Conservation (phyloP, 2,797 vertebrate genomes). For the Gymnothorax javanicus region DNA sequence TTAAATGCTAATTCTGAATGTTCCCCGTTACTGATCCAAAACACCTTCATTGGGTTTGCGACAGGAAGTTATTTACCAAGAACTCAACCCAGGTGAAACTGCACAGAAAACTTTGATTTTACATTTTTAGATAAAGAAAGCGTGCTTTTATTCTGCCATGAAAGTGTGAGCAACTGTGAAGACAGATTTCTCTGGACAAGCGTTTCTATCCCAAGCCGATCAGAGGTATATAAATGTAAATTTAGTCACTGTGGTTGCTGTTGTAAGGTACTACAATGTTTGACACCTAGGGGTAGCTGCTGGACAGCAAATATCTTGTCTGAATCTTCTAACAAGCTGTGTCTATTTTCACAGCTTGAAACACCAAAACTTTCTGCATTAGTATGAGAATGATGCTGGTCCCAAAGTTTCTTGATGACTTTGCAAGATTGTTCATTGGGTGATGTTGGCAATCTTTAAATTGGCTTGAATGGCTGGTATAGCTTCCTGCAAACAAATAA, state of each 20-base stretch:
- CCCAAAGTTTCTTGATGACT: not conserved
- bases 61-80: not conserved
- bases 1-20: not conserved
- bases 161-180: not conserved
- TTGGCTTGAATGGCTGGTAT: not conserved
- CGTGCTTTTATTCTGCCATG: not conserved
- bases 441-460: not conserved
- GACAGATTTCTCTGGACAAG: not conserved
- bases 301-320: not conserved
- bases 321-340: not conserved
- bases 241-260: not conserved
- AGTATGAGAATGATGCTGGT: not conserved
- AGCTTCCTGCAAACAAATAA: not conserved
- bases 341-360: not conserved
- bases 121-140: not conserved
- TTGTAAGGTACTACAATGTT: not conserved
- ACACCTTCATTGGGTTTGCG: not conserved
- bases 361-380: not conserved
- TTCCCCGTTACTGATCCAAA: not conserved
- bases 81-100: not conserved
- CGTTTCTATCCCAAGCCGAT: not conserved
- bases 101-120: not conserved
- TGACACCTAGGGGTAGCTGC: not conserved
- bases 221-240: slow-evolving; percentile 1
- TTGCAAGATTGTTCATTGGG: not conserved